Evolutionary conservation across 1,140 invertebrate genomes (phyloP).

Genomic region (Mya arenaria): DNA sequence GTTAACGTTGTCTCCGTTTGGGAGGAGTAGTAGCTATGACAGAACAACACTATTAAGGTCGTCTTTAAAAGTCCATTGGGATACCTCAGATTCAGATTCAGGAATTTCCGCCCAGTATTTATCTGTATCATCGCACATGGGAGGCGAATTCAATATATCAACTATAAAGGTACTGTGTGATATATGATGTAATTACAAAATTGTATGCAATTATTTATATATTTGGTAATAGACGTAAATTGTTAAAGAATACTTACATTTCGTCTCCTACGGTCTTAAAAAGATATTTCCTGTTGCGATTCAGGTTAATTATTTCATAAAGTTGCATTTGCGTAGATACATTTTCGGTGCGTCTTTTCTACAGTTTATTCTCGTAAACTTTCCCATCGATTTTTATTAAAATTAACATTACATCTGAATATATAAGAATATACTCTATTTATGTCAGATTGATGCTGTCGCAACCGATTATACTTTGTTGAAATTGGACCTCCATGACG

Average conservation of each 20-base stretch:
- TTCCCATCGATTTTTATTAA: too few species aligned
- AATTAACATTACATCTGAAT: too few species aligned
- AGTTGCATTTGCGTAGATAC: too few species aligned
- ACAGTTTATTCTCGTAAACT: too few species aligned
- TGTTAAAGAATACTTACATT: too few species aligned
- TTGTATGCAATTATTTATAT: too few species aligned
- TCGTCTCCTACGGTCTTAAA: too few species aligned
- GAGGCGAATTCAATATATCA: conserved; percentile 31
- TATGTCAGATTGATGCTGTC: conserved; percentile 17
- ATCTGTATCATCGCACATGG: conserved; percentile 41
- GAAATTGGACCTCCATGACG: conserved; percentile 38
- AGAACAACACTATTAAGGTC: background rate
- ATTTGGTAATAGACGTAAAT: too few species aligned
- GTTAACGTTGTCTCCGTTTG: background rate
- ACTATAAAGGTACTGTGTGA: conserved; percentile 10
- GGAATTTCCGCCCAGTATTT: conserved; percentile 29
- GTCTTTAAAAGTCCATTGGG: conserved; percentile 20
- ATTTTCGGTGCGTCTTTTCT: too few species aligned
- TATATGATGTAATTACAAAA: too few species aligned
- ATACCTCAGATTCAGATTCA: conserved; percentile 6
- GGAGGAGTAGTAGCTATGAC: background rate
- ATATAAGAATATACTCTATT: background rate
- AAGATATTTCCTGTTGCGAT: too few species aligned
- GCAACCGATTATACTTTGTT: conserved; percentile 26
- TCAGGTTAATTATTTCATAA: too few species aligned